Evolutionary conservation across 2,113 vertebrate species (phyloP).

Genomic region (Odobenus rosmarus): DNA sequence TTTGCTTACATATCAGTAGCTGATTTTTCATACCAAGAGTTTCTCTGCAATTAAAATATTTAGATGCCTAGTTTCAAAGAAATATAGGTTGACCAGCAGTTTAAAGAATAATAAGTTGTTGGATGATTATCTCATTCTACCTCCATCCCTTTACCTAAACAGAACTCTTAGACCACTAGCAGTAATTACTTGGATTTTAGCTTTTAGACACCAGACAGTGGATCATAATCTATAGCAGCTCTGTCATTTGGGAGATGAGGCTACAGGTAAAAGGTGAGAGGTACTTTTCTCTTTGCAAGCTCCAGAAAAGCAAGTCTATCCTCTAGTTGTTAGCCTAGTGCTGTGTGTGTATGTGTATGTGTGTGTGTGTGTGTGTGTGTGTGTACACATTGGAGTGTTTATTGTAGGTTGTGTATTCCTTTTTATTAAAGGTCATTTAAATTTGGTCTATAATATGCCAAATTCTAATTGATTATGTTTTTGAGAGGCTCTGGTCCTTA

Average conservation of each 20-base stretch:
- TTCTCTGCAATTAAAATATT: conserved; percentile 71
- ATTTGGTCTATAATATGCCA: background rate
- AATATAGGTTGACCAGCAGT: background rate
- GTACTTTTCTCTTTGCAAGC: background rate
- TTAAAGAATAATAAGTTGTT: background rate
- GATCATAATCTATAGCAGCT: background rate
- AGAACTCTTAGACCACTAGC: background rate
- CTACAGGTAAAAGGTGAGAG: conserved; percentile 44
- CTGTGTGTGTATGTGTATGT: background rate
- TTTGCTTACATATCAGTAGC: conserved; percentile 46
- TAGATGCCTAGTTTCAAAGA: conserved; percentile 63
- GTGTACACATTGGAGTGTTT: background rate
- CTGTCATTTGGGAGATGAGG: conserved; percentile 38
- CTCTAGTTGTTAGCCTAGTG: background rate
- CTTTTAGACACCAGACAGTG: background rate
- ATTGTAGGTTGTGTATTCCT: background rate
- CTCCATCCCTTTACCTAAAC: background rate
- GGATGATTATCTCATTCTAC: conserved; percentile 26
- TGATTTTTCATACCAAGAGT: conserved; percentile 43
- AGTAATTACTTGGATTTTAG: conserved; percentile 41
- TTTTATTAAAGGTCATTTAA: conserved; percentile 23
- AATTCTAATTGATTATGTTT: background rate
- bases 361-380: background rate
- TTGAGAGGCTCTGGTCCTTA: background rate
- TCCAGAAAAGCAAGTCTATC: background rate